Conservation (phyloP, 2,797 vertebrate species). For the Amblyopsis hoosieri region DNA sequence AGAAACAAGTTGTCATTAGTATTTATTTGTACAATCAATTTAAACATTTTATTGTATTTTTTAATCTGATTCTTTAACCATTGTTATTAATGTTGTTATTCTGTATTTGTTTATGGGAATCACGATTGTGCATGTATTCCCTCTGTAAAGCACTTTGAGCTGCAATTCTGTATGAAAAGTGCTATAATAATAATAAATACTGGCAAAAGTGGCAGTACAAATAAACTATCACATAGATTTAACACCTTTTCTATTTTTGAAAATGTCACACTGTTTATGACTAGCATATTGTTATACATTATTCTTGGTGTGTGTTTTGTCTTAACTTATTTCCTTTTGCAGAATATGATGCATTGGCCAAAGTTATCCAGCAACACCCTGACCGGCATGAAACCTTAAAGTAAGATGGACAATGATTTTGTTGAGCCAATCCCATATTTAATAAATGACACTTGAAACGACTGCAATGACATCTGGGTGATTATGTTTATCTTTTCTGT, state of each 20-base stretch:
- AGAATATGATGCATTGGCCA: slow-evolving; percentile 98
- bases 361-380: slow-evolving; percentile 96
- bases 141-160: too few species aligned
- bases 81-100: too few species aligned
- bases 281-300: not conserved
- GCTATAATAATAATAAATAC: too few species aligned
- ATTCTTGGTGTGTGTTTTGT: not conserved
- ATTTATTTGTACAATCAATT: not conserved
- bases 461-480: not conserved
- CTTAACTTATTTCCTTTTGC: slow-evolving; percentile 39
- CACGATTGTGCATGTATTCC: too few species aligned
- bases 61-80: too few species aligned
- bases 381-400: slow-evolving; percentile 95
- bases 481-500: slow-evolving; percentile 17
- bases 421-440: not conserved
- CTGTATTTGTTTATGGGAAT: too few species aligned
- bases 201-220: too few species aligned
- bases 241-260: not conserved
- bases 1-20: not conserved
- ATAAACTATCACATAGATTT: too few species aligned
- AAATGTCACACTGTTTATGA: not conserved
- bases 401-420: slow-evolving; percentile 80
- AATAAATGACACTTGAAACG: not conserved
- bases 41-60: too few species aligned
- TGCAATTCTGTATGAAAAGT: too few species aligned